Conservation (phyloP, 2,888 invertebrate species). For the Drosophila anomalata region DNA sequence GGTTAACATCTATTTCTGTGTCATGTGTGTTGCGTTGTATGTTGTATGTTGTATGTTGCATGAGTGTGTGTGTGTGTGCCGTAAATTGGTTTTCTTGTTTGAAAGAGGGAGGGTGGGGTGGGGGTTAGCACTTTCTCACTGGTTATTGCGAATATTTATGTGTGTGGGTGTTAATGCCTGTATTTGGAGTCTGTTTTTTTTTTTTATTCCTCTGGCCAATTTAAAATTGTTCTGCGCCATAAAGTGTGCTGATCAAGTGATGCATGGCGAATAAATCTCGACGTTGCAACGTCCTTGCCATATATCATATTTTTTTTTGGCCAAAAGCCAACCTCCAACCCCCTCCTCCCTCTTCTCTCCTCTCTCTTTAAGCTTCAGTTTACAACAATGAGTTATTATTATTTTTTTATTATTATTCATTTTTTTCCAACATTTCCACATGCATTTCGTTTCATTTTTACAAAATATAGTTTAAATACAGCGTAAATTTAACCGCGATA, state of each 20-base stretch:
- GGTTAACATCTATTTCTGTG: slow-evolving; percentile 32
- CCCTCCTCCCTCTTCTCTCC: not conserved
- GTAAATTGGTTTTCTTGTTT: slow-evolving; percentile 28
- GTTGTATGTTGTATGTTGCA: slow-evolving; percentile 1
- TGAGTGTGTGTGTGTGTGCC: slow-evolving; percentile 21
- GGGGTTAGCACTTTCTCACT: slow-evolving; percentile 36
- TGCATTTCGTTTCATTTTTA: slow-evolving; percentile 72
- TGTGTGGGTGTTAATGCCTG: slow-evolving; percentile 7
- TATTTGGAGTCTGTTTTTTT: not conserved
- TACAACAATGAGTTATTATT: slow-evolving; percentile 31
- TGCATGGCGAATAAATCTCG: slow-evolving; percentile 72
- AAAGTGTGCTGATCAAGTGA: slow-evolving; percentile 70
- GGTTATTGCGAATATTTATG: slow-evolving; percentile 29
- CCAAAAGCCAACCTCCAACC: slow-evolving; percentile 5
- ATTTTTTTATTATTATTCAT: slow-evolving; percentile 7
- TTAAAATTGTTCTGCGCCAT: slow-evolving; percentile 65
- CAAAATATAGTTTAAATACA: slow-evolving; percentile 68
- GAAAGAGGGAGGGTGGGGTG: not conserved
- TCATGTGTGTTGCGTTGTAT: not conserved
- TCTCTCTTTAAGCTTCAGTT: slow-evolving; percentile 21
- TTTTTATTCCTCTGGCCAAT: not conserved
- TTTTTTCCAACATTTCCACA: slow-evolving; percentile 73
- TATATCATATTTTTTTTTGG: slow-evolving; percentile 9
- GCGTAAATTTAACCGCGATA: slow-evolving; percentile 74
- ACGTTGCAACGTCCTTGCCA: slow-evolving; percentile 16